Conservation (phyloP, 2,113 vertebrate genomes). For the Boulengeromyrus knoepffleri region DNA sequence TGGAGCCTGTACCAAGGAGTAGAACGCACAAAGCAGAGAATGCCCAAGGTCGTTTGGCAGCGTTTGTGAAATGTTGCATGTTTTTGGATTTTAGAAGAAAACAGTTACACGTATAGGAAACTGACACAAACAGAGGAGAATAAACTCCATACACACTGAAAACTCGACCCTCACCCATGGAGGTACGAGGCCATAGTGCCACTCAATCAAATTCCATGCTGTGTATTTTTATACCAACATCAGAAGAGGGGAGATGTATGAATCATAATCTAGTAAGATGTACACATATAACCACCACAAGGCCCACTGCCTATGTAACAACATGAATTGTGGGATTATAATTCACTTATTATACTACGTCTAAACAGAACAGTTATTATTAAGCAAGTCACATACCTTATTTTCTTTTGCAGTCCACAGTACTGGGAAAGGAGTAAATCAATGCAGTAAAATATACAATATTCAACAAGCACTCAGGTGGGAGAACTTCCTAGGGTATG, state of each 20-base stretch:
- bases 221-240: background rate
- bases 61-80: no score
- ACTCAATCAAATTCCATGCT: background rate
- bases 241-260: background rate
- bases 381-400: background rate
- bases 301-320: background rate
- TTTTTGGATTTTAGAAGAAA: no score
- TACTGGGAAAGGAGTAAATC: background rate
- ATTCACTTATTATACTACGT: background rate
- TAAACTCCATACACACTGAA: background rate
- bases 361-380: background rate
- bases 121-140: background rate
- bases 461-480: background rate
- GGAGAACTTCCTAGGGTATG: background rate
- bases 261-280: background rate
- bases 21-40: background rate
- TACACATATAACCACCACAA: background rate
- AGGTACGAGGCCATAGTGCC: background rate
- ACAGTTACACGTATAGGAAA: no score
- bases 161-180: background rate
- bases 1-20: background rate
- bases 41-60: no score
- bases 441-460: background rate
- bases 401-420: background rate
- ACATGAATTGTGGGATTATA: background rate